These are phyloP conservation scores for Amphiprion ocellaris DNA, from an alignment of 2,113 vertebrate species.

Conservation along the genomic window DNA sequence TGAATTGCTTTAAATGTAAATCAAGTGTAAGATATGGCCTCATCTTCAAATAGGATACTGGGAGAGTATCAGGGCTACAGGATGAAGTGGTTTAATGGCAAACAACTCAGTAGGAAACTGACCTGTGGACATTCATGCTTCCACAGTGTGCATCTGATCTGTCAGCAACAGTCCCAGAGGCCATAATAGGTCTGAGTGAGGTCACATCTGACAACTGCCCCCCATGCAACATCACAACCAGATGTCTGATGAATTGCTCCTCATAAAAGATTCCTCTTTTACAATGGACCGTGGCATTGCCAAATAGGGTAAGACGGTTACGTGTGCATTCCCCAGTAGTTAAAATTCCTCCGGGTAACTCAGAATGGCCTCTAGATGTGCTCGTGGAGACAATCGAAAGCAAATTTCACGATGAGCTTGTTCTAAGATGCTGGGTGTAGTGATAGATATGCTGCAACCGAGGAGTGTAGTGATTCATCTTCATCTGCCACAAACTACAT, in stretches of 20 bases:
- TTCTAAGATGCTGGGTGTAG: slow-evolving; percentile 9
- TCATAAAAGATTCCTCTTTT: slow-evolving; percentile 76
- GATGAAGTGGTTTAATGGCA: slow-evolving; percentile 11
- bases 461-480: slow-evolving; percentile 13
- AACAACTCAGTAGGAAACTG: slow-evolving; percentile 30
- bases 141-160: slow-evolving; percentile 56
- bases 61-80: neutral
- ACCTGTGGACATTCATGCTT: slow-evolving; percentile 47
- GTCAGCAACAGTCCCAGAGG: slow-evolving; percentile 53
- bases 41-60: slow-evolving; percentile 6
- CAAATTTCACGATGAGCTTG: slow-evolving; percentile 38
- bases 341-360: slow-evolving; percentile 74
- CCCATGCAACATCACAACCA: slow-evolving; percentile 68
- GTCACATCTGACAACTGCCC: slow-evolving; percentile 58
- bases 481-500: slow-evolving; percentile 14
- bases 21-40: neutral
- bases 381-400: slow-evolving; percentile 27
- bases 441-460: neutral
- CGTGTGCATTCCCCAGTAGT: slow-evolving; percentile 57
- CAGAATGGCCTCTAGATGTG: slow-evolving; percentile 53
- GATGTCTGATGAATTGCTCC: slow-evolving; percentile 76
- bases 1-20: slow-evolving; percentile 14
- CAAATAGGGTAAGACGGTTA: slow-evolving; percentile 70
- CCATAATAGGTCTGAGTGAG: slow-evolving; percentile 44
- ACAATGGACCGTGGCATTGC: slow-evolving; percentile 68